Conservation (phyloP, 2,888 invertebrate species). For the Nymphalis c-album region DNA sequence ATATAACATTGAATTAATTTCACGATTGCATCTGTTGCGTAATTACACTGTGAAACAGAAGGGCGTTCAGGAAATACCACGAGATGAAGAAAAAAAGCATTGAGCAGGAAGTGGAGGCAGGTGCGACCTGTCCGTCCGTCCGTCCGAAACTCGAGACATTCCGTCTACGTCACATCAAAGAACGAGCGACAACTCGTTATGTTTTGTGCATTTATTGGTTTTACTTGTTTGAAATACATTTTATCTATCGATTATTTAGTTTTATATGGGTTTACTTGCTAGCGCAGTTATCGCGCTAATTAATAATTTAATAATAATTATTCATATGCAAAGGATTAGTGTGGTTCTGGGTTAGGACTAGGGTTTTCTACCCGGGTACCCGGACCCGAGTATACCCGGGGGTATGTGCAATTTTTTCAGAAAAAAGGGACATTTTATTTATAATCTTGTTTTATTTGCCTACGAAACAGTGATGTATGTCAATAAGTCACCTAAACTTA, state of each 20-base stretch:
- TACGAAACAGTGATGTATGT: too few relatives aligned
- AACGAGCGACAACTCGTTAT: constrained; percentile 10
- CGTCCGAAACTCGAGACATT: constrained; percentile 50
- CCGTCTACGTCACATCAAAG: constrained; percentile 41
- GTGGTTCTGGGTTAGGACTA: too few relatives aligned
- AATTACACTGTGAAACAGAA: constrained; percentile 29
- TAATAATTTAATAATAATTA: neutral
- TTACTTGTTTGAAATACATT: neutral
- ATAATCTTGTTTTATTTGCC: too few relatives aligned
- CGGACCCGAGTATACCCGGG: too few relatives aligned
- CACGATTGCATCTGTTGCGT: constrained; percentile 2
- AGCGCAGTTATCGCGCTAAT: neutral
- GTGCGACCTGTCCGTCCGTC: constrained; percentile 58
- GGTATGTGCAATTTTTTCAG: too few relatives aligned
- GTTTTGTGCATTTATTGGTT: constrained; percentile 9
- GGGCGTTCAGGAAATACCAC: constrained; percentile 60
- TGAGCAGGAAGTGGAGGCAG: constrained; percentile 64
- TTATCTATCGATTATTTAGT: neutral
- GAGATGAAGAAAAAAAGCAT: constrained; percentile 48
- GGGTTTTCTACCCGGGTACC: too few relatives aligned
- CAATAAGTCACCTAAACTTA: too few relatives aligned
- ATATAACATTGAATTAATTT: neutral
- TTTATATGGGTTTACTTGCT: too few relatives aligned
- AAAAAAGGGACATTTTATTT: too few relatives aligned
- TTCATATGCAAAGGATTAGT: too few relatives aligned